phyloP scores from a whole-genome alignment of 1,140 invertebrate species.

The Drosophila tsacasi region DNA sequence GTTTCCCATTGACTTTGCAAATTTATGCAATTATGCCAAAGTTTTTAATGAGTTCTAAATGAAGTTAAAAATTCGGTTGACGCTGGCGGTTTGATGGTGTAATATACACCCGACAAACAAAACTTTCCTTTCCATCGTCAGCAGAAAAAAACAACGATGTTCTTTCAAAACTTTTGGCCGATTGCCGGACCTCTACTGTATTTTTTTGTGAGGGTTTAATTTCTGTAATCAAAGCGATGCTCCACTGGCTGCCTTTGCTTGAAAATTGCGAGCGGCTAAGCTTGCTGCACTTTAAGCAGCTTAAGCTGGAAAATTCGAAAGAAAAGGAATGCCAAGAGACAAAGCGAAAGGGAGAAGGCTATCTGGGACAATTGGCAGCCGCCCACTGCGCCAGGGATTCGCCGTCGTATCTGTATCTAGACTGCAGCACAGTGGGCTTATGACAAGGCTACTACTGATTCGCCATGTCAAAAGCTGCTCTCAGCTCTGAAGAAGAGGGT shows the following conservation, averaged over 20 bases:
- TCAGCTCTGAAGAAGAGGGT: slow-evolving; percentile 12
- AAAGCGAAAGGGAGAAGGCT: background rate
- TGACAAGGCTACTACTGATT: slow-evolving; percentile 48
- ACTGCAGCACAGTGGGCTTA: slow-evolving; percentile 46
- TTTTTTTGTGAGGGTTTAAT: slow-evolving; percentile 18
- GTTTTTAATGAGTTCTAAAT: slow-evolving; percentile 83
- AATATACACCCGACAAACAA: slow-evolving; percentile 69
- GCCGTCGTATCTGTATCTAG: slow-evolving; percentile 37
- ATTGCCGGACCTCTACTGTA: slow-evolving; percentile 35
- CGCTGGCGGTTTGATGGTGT: slow-evolving; percentile 69
- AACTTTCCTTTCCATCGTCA: slow-evolving; percentile 48
- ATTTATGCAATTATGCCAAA: slow-evolving; percentile 83
- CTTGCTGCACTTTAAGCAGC: slow-evolving; percentile 43
- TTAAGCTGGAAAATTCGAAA: slow-evolving; percentile 14
- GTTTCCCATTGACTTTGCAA: slow-evolving; percentile 81
- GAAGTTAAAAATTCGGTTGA: slow-evolving; percentile 80
- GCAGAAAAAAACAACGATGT: slow-evolving; percentile 28
- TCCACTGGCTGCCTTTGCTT: slow-evolving; percentile 13
- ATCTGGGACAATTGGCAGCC: slow-evolving; percentile 25
- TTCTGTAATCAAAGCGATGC: slow-evolving; percentile 44
- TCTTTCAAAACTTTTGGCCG: slow-evolving; percentile 50
- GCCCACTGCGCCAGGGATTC: slow-evolving; percentile 48
- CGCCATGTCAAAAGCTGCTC: slow-evolving; percentile 32
- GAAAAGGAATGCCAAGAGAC: slow-evolving; percentile 8
- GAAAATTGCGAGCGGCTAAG: slow-evolving; percentile 22